Evolutionary conservation across 2,888 invertebrate genomes (phyloP).

Genomic region (Calliopum simillimum): DNA sequence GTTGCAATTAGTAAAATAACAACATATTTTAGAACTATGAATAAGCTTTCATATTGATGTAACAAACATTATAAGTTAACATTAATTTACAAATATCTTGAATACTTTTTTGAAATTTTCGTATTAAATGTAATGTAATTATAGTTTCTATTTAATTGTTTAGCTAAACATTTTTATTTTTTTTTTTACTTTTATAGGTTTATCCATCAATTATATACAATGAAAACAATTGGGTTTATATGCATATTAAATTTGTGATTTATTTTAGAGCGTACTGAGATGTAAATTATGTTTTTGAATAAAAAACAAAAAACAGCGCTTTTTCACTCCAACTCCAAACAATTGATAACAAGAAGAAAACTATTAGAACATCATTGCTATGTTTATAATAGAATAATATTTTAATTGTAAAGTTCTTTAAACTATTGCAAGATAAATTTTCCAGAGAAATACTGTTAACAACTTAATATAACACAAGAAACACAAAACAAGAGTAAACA

Average conservation of each 20-base stretch:
- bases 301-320: no score
- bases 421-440: conserved; percentile 16
- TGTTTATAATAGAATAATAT: conserved; percentile 6
- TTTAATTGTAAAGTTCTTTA: conserved; percentile 4
- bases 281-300: no score
- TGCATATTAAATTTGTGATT: neutral
- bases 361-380: conserved; percentile 7
- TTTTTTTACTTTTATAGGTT: conserved; percentile 13
- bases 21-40: neutral
- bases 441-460: conserved; percentile 35
- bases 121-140: neutral
- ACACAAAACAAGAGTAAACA: neutral
- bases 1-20: neutral
- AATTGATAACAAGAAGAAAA: neutral
- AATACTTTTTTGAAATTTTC: conserved; percentile 7
- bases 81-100: neutral
- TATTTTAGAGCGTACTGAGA: no score
- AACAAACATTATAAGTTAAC: neutral
- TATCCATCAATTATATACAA: conserved; percentile 23
- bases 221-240: conserved; percentile 6
- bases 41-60: neutral
- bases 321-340: no score
- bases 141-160: neutral
- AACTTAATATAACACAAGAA: conserved; percentile 31
- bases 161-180: neutral